phyloP scores from a whole-genome alignment of 1,140 invertebrate species.

The Gonioctena quinquepunctata region DNA sequence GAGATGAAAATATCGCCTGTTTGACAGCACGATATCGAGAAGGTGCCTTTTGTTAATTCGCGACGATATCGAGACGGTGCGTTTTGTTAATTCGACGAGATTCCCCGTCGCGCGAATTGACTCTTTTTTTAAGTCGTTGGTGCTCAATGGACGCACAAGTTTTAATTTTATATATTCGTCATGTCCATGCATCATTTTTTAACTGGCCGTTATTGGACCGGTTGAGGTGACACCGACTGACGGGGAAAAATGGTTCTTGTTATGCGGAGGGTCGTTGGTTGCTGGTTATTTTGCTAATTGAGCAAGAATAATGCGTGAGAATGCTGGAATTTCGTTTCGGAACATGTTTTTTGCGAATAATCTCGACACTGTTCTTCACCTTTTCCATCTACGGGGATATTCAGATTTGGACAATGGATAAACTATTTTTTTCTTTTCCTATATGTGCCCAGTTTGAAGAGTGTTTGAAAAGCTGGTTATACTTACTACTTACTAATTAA shows the following conservation, averaged over 20 bases:
- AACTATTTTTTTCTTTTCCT: too few relatives aligned
- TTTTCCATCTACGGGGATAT: too few relatives aligned
- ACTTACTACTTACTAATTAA: too few relatives aligned
- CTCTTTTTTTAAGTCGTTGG: not conserved
- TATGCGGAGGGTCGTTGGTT: too few relatives aligned
- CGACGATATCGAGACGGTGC: not conserved
- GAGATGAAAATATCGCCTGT: not conserved
- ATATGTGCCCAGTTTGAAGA: too few relatives aligned
- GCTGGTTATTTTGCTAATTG: too few relatives aligned
- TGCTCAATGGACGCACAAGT: not conserved
- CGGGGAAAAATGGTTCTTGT: not conserved
- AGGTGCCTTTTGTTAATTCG: not conserved
- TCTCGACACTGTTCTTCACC: too few relatives aligned
- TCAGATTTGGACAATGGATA: too few relatives aligned
- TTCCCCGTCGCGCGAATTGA: not conserved
- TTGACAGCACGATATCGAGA: not conserved
- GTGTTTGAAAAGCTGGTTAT: too few relatives aligned
- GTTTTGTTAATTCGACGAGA: not conserved
- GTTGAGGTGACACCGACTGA: not conserved
- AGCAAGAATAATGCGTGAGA: too few relatives aligned
- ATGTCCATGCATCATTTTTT: not conserved
- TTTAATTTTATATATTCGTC: not conserved
- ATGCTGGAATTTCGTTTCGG: too few relatives aligned
- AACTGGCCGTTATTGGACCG: not conserved
- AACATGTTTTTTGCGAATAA: too few relatives aligned